These are phyloP conservation scores for Blastobasis adustella DNA, from an alignment of 2,888 invertebrate genomes.

Conservation along the genomic window DNA sequence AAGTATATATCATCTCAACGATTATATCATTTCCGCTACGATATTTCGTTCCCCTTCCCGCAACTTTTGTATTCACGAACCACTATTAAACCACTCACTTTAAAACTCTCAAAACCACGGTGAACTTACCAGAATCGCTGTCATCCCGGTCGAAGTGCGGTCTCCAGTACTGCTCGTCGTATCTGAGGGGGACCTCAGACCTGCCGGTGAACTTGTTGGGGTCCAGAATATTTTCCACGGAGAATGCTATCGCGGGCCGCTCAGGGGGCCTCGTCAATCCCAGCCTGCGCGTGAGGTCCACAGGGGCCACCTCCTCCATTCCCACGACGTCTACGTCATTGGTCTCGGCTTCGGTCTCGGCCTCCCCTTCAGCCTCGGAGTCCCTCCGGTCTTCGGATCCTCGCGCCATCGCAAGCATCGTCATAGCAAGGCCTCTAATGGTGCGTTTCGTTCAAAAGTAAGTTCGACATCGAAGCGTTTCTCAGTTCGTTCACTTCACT, in stretches of 20 bases:
- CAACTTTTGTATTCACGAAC: too few relatives aligned
- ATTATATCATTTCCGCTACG: too few relatives aligned
- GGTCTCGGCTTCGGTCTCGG: conserved; percentile 49
- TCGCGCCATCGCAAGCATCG: conserved; percentile 72
- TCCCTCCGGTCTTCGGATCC: conserved; percentile 59
- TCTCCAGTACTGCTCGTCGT: conserved; percentile 74
- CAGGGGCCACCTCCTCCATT: conserved; percentile 65
- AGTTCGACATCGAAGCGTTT: too few relatives aligned
- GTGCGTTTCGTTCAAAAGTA: too few relatives aligned
- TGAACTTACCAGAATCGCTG: conserved; percentile 70
- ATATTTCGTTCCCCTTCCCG: too few relatives aligned
- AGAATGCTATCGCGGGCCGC: conserved; percentile 82
- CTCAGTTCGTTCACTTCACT: too few relatives aligned
- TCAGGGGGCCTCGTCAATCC: conserved; percentile 75
- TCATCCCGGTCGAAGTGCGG: conserved; percentile 74
- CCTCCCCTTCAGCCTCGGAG: conserved; percentile 27
- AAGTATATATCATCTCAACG: too few relatives aligned
- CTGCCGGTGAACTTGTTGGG: conserved; percentile 92
- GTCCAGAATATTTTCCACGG: conserved; percentile 92
- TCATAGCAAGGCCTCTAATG: conserved; percentile 60
- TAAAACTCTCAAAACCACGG: not conserved
- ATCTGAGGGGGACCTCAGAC: conserved; percentile 69
- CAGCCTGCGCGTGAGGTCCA: conserved; percentile 65
- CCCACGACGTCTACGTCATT: conserved; percentile 66
- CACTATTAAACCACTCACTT: too few relatives aligned